A percentile compares a stretch with the other conserved stretches of the same genome.
Conservation (phyloP, 1,140 invertebrate genomes). For the Ceratosolen solmsi region DNA sequence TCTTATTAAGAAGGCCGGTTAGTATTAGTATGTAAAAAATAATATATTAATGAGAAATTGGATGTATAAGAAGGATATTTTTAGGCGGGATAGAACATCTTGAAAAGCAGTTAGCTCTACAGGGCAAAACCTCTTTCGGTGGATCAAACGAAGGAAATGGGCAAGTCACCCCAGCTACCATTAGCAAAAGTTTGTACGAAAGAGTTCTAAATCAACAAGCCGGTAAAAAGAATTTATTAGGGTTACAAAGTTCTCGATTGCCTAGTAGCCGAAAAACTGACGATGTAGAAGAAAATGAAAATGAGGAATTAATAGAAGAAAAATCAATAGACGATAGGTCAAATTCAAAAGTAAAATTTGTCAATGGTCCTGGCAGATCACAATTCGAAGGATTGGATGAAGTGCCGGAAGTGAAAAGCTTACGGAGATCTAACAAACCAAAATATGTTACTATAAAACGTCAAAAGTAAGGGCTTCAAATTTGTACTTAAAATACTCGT, state of each 20-base stretch:
- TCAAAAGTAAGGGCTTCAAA: constrained; percentile 62
- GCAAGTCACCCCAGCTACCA: constrained; percentile 74
- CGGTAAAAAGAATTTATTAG: constrained; percentile 55
- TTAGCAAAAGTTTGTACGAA: constrained; percentile 83
- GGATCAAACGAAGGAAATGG: constrained; percentile 56
- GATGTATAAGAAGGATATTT: no score
- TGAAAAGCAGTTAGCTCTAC: constrained; percentile 81
- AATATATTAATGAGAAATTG: neutral
- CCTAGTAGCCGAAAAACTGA: constrained; percentile 49
- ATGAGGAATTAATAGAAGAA: constrained; percentile 37
- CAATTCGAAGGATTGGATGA: constrained; percentile 82
- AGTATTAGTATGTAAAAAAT: constrained; percentile 14
- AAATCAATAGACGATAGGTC: constrained; percentile 14
- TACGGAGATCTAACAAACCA: constrained; percentile 76
- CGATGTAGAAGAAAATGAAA: constrained; percentile 40
- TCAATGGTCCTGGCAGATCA: constrained; percentile 75
- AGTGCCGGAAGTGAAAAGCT: constrained; percentile 73
- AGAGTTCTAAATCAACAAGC: constrained; percentile 77
- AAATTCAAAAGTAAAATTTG: constrained; percentile 57
- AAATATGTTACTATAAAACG: constrained; percentile 77
- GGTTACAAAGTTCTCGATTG: constrained; percentile 47
- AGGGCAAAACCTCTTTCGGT: constrained; percentile 70
- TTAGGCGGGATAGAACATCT: constrained; percentile 85
- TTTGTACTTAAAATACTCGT: neutral
- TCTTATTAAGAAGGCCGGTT: constrained; percentile 86